A percentile compares a stretch with the other conserved stretches of the same genome.
These are phyloP conservation scores for Idaea biselata DNA, from an alignment of 2,888 invertebrate genomes.

Conservation along the genomic window DNA sequence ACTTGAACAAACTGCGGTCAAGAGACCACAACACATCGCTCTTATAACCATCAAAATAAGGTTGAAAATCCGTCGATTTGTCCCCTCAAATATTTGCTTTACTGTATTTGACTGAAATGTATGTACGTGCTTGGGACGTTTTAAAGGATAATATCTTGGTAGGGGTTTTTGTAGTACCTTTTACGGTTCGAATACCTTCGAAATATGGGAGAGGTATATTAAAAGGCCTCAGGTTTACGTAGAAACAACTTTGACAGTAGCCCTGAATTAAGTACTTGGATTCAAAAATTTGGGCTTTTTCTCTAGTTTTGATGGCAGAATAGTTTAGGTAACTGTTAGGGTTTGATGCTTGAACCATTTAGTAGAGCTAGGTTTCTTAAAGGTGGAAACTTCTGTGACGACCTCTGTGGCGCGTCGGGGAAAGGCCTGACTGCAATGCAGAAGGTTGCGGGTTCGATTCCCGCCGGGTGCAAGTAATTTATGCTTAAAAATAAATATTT, in stretches of 20 bases:
- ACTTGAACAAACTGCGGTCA: conserved; percentile 47
- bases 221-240: conserved; percentile 25
- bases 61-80: conserved; percentile 12
- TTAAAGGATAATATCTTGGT: conserved; percentile 54
- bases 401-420: no score
- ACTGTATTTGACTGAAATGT: conserved; percentile 44
- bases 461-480: no score
- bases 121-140: conserved; percentile 52
- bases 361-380: background rate
- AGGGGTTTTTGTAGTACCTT: conserved; percentile 37
- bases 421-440: no score
- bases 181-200: conserved; percentile 29
- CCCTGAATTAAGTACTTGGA: background rate
- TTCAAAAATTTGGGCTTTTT: background rate
- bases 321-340: background rate
- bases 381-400: no score
- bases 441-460: no score
- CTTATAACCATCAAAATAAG: conserved; percentile 18
- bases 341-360: background rate
- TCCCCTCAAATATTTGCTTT: conserved; percentile 8
- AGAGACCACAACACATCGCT: conserved; percentile 30
- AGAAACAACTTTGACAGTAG: conserved; percentile 14
- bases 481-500: no score
- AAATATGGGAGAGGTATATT: conserved; percentile 21
- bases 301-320: background rate